A percentile compares a stretch with the other conserved stretches of the same genome.
Evolutionary conservation across 2,888 invertebrate genomes (phyloP).

Genomic region (Drosophila kokeensis): DNA sequence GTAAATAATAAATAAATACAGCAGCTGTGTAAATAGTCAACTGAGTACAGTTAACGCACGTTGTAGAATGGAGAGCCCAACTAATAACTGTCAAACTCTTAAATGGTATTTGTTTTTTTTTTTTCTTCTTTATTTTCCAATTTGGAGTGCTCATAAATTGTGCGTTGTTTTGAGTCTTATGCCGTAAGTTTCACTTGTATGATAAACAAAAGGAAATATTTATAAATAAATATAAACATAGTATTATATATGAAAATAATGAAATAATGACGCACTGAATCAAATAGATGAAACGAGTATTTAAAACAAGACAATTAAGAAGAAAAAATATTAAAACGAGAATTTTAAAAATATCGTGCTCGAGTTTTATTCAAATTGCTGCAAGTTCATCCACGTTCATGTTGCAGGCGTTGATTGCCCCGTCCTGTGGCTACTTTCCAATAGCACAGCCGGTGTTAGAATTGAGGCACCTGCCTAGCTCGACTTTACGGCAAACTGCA

Average conservation of each 20-base stretch:
- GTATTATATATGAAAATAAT: conserved; percentile 64
- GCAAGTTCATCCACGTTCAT: conserved; percentile 12
- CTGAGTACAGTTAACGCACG: conserved; percentile 56
- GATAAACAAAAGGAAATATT: conserved; percentile 62
- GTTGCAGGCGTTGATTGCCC: conserved; percentile 52
- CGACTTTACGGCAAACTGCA: conserved; percentile 12
- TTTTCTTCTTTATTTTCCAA: conserved; percentile 2
- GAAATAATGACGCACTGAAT: conserved; percentile 84
- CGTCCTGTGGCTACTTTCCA: conserved; percentile 6
- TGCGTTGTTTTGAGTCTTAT: conserved; percentile 34
- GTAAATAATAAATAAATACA: conserved; percentile 59
- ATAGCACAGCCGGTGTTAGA: conserved; percentile 47
- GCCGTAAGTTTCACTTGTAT: conserved; percentile 73
- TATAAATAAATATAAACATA: conserved; percentile 44
- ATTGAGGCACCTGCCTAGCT: conserved; percentile 47
- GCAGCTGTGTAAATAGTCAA: conserved; percentile 78
- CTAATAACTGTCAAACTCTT: conserved; percentile 18
- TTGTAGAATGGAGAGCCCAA: conserved; percentile 34
- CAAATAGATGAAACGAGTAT: conserved; percentile 83
- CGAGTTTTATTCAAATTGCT: conserved; percentile 28
- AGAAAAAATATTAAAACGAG: conserved; percentile 56
- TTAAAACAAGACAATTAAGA: conserved; percentile 72
- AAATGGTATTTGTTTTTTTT: conserved; percentile 15
- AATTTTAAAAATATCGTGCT: conserved; percentile 53
- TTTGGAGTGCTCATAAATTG: conserved; percentile 37